A percentile compares a stretch with the other conserved stretches of the same genome.
Evolutionary conservation across 2,113 vertebrate species (phyloP).

Genomic region (Campylomormyrus numenius): DNA sequence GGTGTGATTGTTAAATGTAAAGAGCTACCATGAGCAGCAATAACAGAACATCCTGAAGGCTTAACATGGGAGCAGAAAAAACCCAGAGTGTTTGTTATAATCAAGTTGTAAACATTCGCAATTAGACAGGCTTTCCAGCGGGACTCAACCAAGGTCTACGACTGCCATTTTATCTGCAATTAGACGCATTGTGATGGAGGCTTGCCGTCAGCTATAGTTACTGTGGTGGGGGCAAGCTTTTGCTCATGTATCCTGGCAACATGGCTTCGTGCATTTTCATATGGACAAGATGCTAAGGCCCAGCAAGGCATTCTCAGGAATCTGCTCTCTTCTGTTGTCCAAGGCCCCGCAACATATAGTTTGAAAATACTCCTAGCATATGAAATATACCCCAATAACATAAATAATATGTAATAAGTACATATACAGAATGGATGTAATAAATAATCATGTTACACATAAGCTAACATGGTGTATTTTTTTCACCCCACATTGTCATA

Average conservation of each 20-base stretch:
- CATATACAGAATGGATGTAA: background rate
- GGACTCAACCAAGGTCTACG: background rate
- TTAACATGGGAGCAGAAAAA: background rate
- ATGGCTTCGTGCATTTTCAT: background rate
- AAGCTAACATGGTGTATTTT: background rate
- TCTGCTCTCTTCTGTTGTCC: background rate
- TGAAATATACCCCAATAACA: background rate
- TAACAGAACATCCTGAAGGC: background rate
- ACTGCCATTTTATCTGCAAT: background rate
- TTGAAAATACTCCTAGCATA: background rate
- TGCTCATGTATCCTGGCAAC: background rate
- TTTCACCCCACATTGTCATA: background rate
- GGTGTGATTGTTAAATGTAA: background rate
- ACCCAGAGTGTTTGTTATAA: background rate
- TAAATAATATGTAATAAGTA: background rate
- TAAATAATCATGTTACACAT: background rate
- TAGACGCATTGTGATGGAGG: background rate
- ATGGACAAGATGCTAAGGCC: background rate
- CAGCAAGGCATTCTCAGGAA: background rate
- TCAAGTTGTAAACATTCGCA: background rate
- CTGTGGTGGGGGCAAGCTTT: background rate
- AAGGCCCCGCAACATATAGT: background rate
- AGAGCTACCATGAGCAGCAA: background rate
- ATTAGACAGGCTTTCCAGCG: background rate
- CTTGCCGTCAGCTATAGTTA: background rate